Base-by-base conservation (phyloP, 2,888 invertebrate genomes). In the Nomada goodeniana region DNA sequence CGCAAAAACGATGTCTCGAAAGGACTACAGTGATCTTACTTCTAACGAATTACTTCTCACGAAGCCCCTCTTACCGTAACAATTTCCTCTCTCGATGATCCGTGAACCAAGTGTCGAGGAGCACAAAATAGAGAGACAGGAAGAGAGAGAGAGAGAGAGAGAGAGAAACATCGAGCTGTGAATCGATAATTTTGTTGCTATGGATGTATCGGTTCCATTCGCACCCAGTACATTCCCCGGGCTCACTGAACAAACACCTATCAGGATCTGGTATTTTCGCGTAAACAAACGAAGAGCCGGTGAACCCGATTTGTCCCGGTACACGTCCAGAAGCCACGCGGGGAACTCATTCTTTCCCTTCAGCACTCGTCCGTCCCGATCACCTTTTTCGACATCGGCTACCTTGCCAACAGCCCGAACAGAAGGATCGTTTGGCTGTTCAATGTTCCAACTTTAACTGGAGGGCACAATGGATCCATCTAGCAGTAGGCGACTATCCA, bases 391-490 rank as follows among this genome's bases (percentile, higher is more conserved):
- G 23, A 36, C 65, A 78, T 75, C 83, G 26, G 74, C 70, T 20
- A 65, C 68, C 78, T 78, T 83, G 74, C 70, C 59, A 20, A 57
- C 20, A 52, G 75, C 60, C 61, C 70, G 85, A 80, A 80, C 85
- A 65, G 80, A 73, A 80, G 77, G 86, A 85, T 82, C 82, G 84
- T 73, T 78, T 77, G 79, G 70, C 75, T 75, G 86, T 86, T 82
- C 86, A 85, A 84, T 85, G 89, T 84, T 85, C 89, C 84, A 88
- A 88, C 87, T 87, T 87, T 81, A 67, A 77, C 78, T 78, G 76
- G 76, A 69, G 69, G 72, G 85, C 79, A 87, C 87, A 87, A 87
- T 87, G 83, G 87, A 76, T 87, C 89, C 87, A 87, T 87, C 89
- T 88, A 88, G 85, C 81, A 68, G 80, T 64, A 52, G 70, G 64